Evolutionary conservation across 2,888 invertebrate genomes (phyloP), one percentile per base, ranked within the genome.

Genomic region (Philereme vetulata): DNA sequence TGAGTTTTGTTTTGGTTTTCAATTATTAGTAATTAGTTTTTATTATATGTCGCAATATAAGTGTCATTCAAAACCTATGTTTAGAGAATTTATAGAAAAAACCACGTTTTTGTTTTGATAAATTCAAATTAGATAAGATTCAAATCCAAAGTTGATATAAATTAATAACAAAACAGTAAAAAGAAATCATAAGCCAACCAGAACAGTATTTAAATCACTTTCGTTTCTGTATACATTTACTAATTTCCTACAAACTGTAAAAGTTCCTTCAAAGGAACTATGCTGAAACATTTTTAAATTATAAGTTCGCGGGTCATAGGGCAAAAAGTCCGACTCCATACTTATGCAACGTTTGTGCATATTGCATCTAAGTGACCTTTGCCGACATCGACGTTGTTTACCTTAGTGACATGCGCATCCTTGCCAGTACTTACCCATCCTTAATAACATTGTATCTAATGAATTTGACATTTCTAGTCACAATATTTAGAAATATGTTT

Each of bases 301-400:
- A 10, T 51, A 55, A 55, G 62, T 55, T 46, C 42, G 21, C 8
- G 33, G 62, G 62, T 59, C 48, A 62, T 58, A 55, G 62, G 55
- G 55, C 62, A 58, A 51, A 49, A 36, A 58, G 55, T 38, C 58
- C 51, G 35, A 72, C 72, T 72, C 70, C 66, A 68, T 64, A 65
- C 64, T 85, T 80, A 81, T 75, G 89, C 85, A 90, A 90, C 67
- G 62, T 67, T 67, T 77, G 75, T 80, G 84, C 82, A 86, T 81
- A 83, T 83, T 86, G 87, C 84, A 80, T 73, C 79, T 84, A 80
- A 80, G 76, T 84, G 88, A 88, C 88, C 88, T 90, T 89, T 89
- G 72, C 79, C 70, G 68, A 76, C 73, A 68, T 65, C 72, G 79
- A 72, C 62, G 67, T 62, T 81, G 78, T 82, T 82, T 84, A 80